Evolutionary conservation across 2,888 invertebrate genomes (phyloP).

Genomic region (Willowsia nigromaculata): DNA sequence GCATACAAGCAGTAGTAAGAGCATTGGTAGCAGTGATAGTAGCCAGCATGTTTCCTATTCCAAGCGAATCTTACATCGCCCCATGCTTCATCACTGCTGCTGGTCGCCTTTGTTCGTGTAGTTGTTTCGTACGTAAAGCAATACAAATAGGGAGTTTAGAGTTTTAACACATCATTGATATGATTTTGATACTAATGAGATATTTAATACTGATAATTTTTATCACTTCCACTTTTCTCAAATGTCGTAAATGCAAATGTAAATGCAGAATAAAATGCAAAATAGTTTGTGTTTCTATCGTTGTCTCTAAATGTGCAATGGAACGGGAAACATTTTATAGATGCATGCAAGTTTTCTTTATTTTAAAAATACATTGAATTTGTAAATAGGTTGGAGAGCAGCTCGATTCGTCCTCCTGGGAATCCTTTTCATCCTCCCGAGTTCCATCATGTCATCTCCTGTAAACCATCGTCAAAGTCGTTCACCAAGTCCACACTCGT

Average conservation of each 20-base stretch:
- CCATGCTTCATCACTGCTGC: too few species aligned
- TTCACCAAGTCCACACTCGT: constrained; percentile 64
- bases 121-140: too few species aligned
- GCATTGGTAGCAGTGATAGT: background rate
- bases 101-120: too few species aligned
- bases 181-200: too few species aligned
- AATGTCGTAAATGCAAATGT: too few species aligned
- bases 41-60: constrained; percentile 8
- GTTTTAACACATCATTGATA: too few species aligned
- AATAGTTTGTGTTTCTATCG: too few species aligned
- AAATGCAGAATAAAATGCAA: too few species aligned
- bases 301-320: too few species aligned
- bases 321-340: background rate
- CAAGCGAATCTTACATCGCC: constrained; percentile 60
- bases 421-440: constrained; percentile 70
- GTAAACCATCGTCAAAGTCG: constrained; percentile 70
- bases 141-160: too few species aligned
- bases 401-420: constrained; percentile 70
- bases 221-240: background rate
- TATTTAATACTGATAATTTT: too few species aligned
- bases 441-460: constrained; percentile 78
- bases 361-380: background rate
- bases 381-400: constrained; percentile 75
- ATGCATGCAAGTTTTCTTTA: background rate
- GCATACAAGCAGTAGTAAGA: background rate